Base-by-base conservation (phyloP, 2,888 invertebrate genomes). In the Rotaria sp. region DNA sequence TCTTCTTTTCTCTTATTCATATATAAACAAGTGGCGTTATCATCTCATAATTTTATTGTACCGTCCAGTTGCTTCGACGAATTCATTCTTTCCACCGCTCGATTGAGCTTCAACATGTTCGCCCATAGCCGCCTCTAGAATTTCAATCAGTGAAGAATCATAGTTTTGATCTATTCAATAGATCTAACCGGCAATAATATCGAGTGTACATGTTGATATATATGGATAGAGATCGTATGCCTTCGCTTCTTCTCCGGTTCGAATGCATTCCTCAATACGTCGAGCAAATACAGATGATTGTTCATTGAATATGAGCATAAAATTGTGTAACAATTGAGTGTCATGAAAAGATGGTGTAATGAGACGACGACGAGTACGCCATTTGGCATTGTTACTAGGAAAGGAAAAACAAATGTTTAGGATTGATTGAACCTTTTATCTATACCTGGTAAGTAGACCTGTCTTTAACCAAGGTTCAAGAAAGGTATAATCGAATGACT, bases 341-440 rank as follows among this genome's bases (percentile, higher is more conserved):
- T 80, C 41, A 90, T 95, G 95, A 90, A 94, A 95, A 0, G 94
- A 93, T 0, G 95, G 94, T 0, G 94, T 95, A 84, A 95, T 90
- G 87, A 95, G 93, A 90, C 94, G 94, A 41, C 95, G 92, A 88
- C 94, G 93, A 0, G 90, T 91, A 88, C 92, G 93, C 95, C 95
- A 95, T 90, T 94, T 94, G 75, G 91, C 90, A 15, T 93, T 94
- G 92, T 90, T 88, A 88, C 92, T 92, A 87, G 41, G 89, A 50
- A 50, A 18, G 4, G 18, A 15, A 50, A 50, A 50, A n/a, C n/a
- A n/a, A 15, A 50, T 50, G 18, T 50, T 13, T 18, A 50, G 0
- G 3, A 18, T 15, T 5, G 18, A 11, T 2, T 15, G 50, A 13
- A 50, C 4, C 3, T 50, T 15, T 50, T 21, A 30, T 41, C 8